Base-by-base conservation (phyloP, 2,113 vertebrate genomes). In the Gasterosteus aculeatus region DNA sequence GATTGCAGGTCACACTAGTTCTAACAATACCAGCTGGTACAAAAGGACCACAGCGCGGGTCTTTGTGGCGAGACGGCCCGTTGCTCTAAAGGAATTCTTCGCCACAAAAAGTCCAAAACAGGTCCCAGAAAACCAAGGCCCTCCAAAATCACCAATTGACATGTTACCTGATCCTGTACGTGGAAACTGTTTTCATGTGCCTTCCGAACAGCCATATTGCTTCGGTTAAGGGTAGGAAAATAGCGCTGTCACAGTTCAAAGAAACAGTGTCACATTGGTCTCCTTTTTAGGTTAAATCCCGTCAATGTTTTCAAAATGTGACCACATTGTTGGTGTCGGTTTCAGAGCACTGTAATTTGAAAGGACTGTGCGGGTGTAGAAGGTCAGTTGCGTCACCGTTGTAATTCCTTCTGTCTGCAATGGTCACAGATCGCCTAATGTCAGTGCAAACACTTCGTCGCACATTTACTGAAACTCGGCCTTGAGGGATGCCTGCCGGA, bases 381-480 rank as follows among this genome's bases (percentile, higher is more conserved):
- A 47, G 54, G 65, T 41, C 61, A 59, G 59, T 58, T 18, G 14
- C 16, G 46, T 77, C 66, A 33, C 64, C 64, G 35, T 56, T 38
- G 35, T 38, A 65, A 65, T 59, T 41, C 47, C 56, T 62, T 22
- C 41, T 29, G 29, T 7, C 54, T 66, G 31, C 39, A 69, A 44
- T 53, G 46, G 56, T 80, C 59, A 75, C 58, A 62, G 69, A 81
- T 73, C 26, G 58, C 62, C 72, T 66, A 73, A 81, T 59, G 67
- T 67, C 64, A 46, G 60, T 69, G 80, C 70, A 67, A 82, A 87
- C 73, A 57, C 56, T 57, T 73, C 61, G 5, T 5, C 11, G 19
- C 64, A 73, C 75, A 62, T 61, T 62, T 67, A 58, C 46, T 38
- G 58, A 62, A 60, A 65, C 78, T 82, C 42, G 67, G 59, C 69